phyloP scores from a whole-genome alignment of 2,888 invertebrate genomes.

The Napeogenes inachia region DNA sequence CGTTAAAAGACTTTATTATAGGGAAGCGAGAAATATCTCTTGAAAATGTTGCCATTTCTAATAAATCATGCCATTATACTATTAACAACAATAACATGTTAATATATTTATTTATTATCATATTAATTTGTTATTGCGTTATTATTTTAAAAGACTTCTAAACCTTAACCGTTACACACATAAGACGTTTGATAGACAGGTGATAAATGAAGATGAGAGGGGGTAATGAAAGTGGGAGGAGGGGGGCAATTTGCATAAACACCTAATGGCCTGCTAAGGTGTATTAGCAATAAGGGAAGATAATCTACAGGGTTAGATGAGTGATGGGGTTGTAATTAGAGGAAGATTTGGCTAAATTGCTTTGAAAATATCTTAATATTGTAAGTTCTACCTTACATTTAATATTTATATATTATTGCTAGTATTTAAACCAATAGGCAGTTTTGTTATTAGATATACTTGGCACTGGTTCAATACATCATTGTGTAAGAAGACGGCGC shows the following conservation, averaged over 20 bases:
- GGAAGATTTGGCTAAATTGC: constrained; percentile 12
- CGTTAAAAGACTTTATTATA: constrained; percentile 33
- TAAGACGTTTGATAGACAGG: constrained; percentile 43
- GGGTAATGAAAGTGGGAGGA: constrained; percentile 23
- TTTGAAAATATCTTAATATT: neutral
- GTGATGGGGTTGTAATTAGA: constrained; percentile 34
- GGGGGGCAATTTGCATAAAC: constrained; percentile 52
- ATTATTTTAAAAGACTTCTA: neutral
- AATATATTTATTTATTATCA: neutral
- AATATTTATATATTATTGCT: neutral
- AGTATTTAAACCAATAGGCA: no score
- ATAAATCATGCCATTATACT: constrained; percentile 11
- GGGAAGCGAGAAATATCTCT: constrained; percentile 30
- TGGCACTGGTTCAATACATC: constrained; percentile 13
- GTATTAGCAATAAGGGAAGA: constrained; percentile 39
- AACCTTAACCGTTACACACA: constrained; percentile 23
- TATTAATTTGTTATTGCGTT: neutral
- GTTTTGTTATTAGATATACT: constrained; percentile 4
- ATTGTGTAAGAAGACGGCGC: constrained; percentile 38
- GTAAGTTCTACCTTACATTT: neutral
- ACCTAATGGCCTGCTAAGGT: constrained; percentile 44
- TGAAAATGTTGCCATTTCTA: constrained; percentile 26
- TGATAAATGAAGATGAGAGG: constrained; percentile 33
- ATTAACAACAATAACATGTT: neutral
- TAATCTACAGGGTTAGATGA: constrained; percentile 37